Evolutionary conservation across 1,140 invertebrate species (phyloP), one percentile per base, ranked within the genome.

Genomic region (Phocides pigmalion): DNA sequence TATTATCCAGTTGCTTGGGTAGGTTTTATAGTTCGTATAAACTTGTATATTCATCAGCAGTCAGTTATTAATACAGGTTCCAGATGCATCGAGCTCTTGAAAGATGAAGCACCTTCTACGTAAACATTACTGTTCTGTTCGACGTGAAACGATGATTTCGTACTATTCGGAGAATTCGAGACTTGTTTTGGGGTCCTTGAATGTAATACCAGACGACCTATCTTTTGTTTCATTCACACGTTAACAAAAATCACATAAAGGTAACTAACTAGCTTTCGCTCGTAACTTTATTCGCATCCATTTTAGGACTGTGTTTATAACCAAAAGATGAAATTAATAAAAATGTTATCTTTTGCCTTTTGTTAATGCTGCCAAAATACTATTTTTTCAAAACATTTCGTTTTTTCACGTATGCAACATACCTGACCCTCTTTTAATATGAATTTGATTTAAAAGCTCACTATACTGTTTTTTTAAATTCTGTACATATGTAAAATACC

Each of bases 61-160:
- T 59, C 62, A 58, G 64, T 64, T 72, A 74, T 74, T 72, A 74
- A 68, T 71, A 75, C 70, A 67, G 67, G 67, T 67, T 59, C 65
- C 70, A 70, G 70, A 76, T 70, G 70, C 74, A 76, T 62, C 28
- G 66, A 56, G 50, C 70, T 68, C 70, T 76, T 73, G 74, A 76
- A 70, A 76, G 70, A 76, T 73, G 64, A 65, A 70, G 72, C 63
- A 63, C 47, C 32, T 62, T 65, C 59, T 62, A 64, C 64, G 63
- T 68, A 74, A 70, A 74, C 62, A 74, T 65, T 66, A 44, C 51
- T 41, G 64, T 51, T 62, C 51, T 54, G 51, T 66, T 56, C 39
- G 54, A 62, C 32, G 59, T 49, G 44, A 49, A 62, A 37, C 19
- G 41, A 58, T 8, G 22, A 42, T 62, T 44, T 16, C 56, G 22